These are phyloP conservation scores for Opisthograptis luteolata DNA, from an alignment of 2,888 invertebrate genomes.

Conservation along the genomic window DNA sequence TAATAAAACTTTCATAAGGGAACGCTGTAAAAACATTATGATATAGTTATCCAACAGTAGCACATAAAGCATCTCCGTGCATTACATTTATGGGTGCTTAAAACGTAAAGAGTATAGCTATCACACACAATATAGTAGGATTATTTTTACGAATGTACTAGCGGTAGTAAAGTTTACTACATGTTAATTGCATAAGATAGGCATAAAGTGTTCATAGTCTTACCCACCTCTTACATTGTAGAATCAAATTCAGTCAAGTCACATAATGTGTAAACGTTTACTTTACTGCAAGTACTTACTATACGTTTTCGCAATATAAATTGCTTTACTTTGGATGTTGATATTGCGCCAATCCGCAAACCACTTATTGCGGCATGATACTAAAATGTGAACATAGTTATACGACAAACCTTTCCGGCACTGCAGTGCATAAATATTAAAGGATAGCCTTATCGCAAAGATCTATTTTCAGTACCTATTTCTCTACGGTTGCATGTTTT, in stretches of 20 bases:
- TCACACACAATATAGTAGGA: conserved; percentile 38
- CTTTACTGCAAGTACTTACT: too few species aligned
- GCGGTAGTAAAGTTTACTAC: background rate
- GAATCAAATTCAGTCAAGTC: too few species aligned
- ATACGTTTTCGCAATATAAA: conserved; percentile 7
- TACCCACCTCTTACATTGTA: conserved; percentile 8
- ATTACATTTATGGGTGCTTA: conserved; percentile 45
- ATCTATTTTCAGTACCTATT: conserved; percentile 16
- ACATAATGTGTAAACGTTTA: too few species aligned
- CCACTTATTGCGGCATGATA: background rate
- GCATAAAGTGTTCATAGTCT: conserved; percentile 3
- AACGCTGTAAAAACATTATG: conserved; percentile 38
- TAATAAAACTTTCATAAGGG: conserved; percentile 40
- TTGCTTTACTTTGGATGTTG: background rate
- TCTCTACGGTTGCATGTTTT: conserved; percentile 32
- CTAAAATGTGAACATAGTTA: background rate
- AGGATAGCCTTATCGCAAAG: conserved; percentile 18
- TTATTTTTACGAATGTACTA: conserved; percentile 32
- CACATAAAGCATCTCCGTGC: conserved; percentile 39
- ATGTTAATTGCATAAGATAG: conserved; percentile 9
- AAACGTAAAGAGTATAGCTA: conserved; percentile 34
- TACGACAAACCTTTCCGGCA: background rate
- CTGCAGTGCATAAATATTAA: conserved; percentile 8
- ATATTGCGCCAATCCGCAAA: background rate
- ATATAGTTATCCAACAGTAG: conserved; percentile 42